Conservation (phyloP, 2,888 invertebrate species). For the Stenolophus ochropezus region DNA sequence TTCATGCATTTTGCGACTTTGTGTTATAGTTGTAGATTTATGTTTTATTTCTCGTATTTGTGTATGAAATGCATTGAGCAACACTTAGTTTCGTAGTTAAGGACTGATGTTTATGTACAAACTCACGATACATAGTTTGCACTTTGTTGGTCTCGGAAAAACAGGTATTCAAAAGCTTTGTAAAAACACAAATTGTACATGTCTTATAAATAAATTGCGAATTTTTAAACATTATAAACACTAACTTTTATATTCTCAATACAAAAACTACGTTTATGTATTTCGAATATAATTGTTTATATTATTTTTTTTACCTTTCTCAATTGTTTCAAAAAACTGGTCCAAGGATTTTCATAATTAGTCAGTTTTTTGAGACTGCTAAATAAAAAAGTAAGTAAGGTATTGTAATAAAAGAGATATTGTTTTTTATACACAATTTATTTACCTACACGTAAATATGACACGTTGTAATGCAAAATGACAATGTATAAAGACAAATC, state of each 20-base stretch:
- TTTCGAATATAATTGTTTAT: not conserved
- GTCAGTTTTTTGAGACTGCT: not conserved
- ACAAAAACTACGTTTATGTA: not conserved
- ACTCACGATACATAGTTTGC: conserved; percentile 53
- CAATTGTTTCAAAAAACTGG: not conserved
- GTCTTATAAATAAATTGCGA: conserved; percentile 44
- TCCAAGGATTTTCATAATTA: not conserved
- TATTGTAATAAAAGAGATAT: not conserved
- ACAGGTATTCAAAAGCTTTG: conserved; percentile 47
- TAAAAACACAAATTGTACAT: conserved; percentile 46
- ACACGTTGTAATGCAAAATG: conserved; percentile 38
- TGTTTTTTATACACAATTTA: conserved; percentile 42
- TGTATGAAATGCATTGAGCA: conserved; percentile 13
- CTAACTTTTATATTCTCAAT: not conserved
- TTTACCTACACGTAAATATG: conserved; percentile 35
- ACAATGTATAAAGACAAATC: conserved; percentile 42
- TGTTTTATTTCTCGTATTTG: not conserved
- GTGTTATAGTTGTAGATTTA: not conserved
- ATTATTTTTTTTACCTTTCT: not conserved
- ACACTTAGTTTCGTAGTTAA: conserved; percentile 36
- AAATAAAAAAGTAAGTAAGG: conserved; percentile 6
- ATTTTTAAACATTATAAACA: conserved; percentile 5
- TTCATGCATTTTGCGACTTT: not conserved
- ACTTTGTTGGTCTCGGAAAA: conserved; percentile 42
- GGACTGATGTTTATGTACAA: conserved; percentile 51